A percentile compares a stretch with the other conserved stretches of the same genome.
Evolutionary conservation across 2,113 vertebrate genomes (phyloP).

Genomic region (Tamias sibiricus): DNA sequence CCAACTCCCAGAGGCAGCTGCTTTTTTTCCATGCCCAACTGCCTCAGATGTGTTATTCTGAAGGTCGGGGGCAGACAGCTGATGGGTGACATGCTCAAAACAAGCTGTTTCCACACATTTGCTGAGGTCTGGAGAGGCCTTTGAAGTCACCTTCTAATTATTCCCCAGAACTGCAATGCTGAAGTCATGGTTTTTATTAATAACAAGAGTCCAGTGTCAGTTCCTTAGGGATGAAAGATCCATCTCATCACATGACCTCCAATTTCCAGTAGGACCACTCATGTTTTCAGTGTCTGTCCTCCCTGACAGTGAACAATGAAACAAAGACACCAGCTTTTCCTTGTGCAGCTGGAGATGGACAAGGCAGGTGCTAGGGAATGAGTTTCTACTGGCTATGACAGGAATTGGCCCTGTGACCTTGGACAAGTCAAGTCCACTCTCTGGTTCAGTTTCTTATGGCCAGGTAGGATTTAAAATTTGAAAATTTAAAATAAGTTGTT

Average conservation of each 20-base stretch:
- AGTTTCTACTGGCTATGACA: not conserved
- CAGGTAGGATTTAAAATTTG: not conserved
- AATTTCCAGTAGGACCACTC: not conserved
- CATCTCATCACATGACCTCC: not conserved
- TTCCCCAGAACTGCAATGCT: not conserved
- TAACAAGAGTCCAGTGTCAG: not conserved
- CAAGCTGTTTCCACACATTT: not conserved
- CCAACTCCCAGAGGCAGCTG: not conserved
- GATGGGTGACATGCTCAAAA: not conserved
- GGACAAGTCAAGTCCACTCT: not conserved
- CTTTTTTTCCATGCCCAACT: not conserved
- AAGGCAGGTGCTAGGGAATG: no score
- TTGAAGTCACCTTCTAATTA: not conserved
- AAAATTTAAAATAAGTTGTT: not conserved
- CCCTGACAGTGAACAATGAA: not conserved
- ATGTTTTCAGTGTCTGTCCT: not conserved
- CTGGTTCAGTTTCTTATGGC: not conserved
- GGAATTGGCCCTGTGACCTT: not conserved
- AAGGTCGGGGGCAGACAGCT: not conserved
- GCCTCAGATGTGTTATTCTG: fast-evolving
- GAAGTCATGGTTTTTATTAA: not conserved
- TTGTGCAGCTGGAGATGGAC: not conserved
- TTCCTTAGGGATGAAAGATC: not conserved
- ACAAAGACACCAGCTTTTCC: not conserved
- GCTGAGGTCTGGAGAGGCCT: not conserved